Conservation (phyloP, 2,797 vertebrate species). For the Chromis chromis region DNA sequence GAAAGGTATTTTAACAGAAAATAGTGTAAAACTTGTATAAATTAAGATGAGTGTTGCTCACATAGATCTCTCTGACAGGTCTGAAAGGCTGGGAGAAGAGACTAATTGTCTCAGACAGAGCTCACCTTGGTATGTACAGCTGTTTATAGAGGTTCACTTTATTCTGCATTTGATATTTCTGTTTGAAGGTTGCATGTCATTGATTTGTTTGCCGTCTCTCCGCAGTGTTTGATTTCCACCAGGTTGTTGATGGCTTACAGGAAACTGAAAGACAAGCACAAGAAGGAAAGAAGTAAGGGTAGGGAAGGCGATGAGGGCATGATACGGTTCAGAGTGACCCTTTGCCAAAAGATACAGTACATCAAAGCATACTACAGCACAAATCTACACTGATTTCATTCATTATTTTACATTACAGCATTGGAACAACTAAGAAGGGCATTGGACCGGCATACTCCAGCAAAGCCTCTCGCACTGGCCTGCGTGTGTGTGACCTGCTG, state of each 20-base stretch:
- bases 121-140: constrained; percentile 91
- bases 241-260: constrained; percentile 96
- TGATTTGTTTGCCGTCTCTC: constrained; percentile 36
- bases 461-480: constrained; percentile 95
- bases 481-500: constrained; percentile 95
- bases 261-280: constrained; percentile 96
- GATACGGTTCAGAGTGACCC: not conserved
- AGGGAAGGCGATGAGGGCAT: not conserved
- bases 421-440: constrained; percentile 98
- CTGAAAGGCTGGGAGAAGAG: constrained; percentile 98
- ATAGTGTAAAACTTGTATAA: not conserved
- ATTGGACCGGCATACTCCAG: constrained; percentile 98
- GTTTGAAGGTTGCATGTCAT: constrained; percentile 1
- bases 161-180: not conserved
- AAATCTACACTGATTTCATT: constrained; percentile 6
- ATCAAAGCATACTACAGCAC: not conserved
- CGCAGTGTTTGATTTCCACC: constrained; percentile 98
- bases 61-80: constrained; percentile 79
- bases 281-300: constrained; percentile 95
- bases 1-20: constrained; percentile 87
- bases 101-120: constrained; percentile 96
- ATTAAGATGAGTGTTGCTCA: not conserved
- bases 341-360: not conserved
- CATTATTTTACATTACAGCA: constrained; percentile 80
- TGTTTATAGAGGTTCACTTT: not conserved